Percentiles rank a stretch among this genome's conserved stretches.
Evolutionary conservation across 2,888 invertebrate species (phyloP).

Genomic region (Ophraella communa): DNA sequence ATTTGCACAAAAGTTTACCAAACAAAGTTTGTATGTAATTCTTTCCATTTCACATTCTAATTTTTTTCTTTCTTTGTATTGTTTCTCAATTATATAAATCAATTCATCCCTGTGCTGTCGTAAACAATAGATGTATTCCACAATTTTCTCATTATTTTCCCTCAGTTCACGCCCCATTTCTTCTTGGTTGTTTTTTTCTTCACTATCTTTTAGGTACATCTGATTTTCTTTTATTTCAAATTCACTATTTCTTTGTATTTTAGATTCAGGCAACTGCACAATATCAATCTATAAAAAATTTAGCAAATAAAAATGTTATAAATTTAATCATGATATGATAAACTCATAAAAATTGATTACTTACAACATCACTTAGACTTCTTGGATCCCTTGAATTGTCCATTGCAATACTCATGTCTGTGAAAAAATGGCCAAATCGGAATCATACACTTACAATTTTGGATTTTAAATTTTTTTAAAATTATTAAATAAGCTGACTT

Average conservation of each 20-base stretch:
- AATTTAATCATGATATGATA: no score
- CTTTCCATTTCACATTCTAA: conserved; percentile 51
- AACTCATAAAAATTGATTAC: background rate
- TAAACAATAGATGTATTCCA: conserved; percentile 47
- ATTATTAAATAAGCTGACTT: background rate
- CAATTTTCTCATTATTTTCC: conserved; percentile 50
- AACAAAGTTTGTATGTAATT: conserved; percentile 51
- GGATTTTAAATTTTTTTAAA: background rate
- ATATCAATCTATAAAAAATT: no score
- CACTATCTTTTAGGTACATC: background rate
- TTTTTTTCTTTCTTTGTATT: conserved; percentile 49
- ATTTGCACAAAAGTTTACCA: conserved; percentile 42
- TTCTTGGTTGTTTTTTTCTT: conserved; percentile 4
- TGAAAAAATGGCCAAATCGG: background rate
- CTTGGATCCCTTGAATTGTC: no score
- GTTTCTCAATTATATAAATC: conserved; percentile 48
- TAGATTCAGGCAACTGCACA: no score
- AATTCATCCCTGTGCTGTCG: conserved; percentile 51
- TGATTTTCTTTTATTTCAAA: background rate
- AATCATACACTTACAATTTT: background rate
- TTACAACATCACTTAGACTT: no score
- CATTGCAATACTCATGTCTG: no score
- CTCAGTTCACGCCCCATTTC: conserved; percentile 41
- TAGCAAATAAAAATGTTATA: no score
- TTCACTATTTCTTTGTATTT: background rate